Conservation (phyloP, 2,797 vertebrate species). For the Arnoldichthys spilopterus region DNA sequence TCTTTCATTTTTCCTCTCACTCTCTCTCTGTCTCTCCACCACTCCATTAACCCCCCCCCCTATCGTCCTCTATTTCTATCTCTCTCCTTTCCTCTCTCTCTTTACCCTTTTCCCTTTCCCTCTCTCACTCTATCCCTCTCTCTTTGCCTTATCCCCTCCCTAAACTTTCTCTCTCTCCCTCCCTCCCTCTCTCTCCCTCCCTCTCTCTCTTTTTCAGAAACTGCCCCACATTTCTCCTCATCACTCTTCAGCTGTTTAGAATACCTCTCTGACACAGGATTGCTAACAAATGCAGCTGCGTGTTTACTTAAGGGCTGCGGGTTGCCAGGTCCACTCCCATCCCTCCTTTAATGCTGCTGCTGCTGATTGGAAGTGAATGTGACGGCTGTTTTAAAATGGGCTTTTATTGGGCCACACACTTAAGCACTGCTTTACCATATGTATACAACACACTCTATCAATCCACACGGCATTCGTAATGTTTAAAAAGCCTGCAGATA, state of each 20-base stretch:
- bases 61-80: not conserved
- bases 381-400: slow-evolving; percentile 67
- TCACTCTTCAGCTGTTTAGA: slow-evolving; percentile 67
- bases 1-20: slow-evolving; percentile 8
- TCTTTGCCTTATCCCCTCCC: no score
- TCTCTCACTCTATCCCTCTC: not conserved
- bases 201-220: not conserved
- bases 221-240: slow-evolving; percentile 26
- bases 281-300: slow-evolving; percentile 68
- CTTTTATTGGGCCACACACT: slow-evolving; percentile 70
- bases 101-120: not conserved
- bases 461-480: slow-evolving; percentile 7
- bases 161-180: not conserved
- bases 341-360: slow-evolving; percentile 60
- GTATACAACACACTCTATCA: slow-evolving; percentile 42
- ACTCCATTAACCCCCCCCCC: no score
- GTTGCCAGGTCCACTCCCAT: slow-evolving; percentile 67
- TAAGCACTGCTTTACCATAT: slow-evolving; percentile 39
- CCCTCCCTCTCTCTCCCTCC: not conserved
- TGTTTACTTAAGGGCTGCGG: slow-evolving; percentile 68
- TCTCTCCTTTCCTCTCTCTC: not conserved
- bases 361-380: slow-evolving; percentile 70
- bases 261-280: slow-evolving; percentile 69
- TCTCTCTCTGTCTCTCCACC: not conserved
- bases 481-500: slow-evolving; percentile 45